phyloP scores from a whole-genome alignment of 2,797 vertebrate genomes.

The Mormyrus hasselquistii region DNA sequence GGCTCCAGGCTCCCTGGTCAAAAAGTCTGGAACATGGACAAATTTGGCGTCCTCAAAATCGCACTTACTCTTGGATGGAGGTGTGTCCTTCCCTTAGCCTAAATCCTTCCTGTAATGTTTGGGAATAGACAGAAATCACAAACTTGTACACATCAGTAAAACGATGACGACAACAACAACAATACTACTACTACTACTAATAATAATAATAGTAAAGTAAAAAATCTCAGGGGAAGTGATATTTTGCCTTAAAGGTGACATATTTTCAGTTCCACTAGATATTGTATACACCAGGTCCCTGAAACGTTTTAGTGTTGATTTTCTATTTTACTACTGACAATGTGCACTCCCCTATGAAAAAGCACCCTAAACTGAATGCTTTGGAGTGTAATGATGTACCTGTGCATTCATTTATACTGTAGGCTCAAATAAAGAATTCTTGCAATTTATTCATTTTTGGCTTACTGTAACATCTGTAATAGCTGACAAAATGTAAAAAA shows the following conservation, averaged over 20 bases:
- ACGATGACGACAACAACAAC: neutral
- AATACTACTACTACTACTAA: no score
- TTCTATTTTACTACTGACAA: neutral
- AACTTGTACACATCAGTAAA: neutral
- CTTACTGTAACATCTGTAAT: neutral
- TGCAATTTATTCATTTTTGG: neutral
- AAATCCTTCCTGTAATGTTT: neutral
- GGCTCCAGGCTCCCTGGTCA: neutral
- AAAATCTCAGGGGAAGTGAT: neutral
- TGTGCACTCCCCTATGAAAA: neutral
- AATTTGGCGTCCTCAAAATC: neutral
- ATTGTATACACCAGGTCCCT: neutral
- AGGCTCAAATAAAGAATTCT: neutral
- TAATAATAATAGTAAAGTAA: neutral
- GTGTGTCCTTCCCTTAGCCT: neutral
- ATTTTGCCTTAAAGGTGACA: neutral
- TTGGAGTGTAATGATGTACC: neutral
- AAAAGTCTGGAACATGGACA: neutral
- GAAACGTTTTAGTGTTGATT: neutral
- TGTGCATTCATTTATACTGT: neutral
- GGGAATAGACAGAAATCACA: neutral
- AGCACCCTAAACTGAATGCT: neutral
- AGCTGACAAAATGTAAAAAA: neutral
- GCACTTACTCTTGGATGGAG: neutral
- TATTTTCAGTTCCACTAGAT: neutral